Evolutionary conservation across 2,888 invertebrate genomes (phyloP), one percentile per base, ranked within the genome.

Genomic region (Cyclophora albipunctata): DNA sequence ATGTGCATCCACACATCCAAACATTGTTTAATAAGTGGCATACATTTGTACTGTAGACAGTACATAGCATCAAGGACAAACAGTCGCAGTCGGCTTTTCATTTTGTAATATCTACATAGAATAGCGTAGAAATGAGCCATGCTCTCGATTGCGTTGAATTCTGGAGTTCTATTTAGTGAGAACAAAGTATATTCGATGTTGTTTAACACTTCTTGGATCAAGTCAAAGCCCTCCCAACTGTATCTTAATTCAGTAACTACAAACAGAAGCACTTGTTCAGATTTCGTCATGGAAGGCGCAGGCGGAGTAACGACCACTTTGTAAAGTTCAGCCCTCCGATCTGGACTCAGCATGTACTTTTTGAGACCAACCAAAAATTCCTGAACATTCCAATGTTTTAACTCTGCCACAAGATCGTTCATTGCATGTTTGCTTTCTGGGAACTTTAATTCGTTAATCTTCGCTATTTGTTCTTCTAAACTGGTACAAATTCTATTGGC

Each of bases 61-160:
- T 89, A 89, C 83, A 89, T 81, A 3, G 87, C 85, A 62, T 88
- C 84, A 45, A 89, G 57, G 49, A 89, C 71, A 50, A 89, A 89
- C 3, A 77, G 50, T 48, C 83, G 72, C 45, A 89, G 58, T 3
- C 78, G 71, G 52, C 73, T 76, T 52, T 72, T 77, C 46, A 75
- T 64, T 45, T 71, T 65, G 47, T 72, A 75, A 57, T 76, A 76
- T 58, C 80, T 74, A 59, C 89, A 89, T 20, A 85, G 53, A 6
- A 83, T 61, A 4, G 86, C 84, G 67, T 83, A 89, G 51, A 88
- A 82, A 62, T 83, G 83, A 2, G 88, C 72, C 63, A 83, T 60
- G 50, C 73, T 78, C 58, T 86, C 86, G 42, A 87, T 71, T 3
- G 68, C 66, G n/a, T 71, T 70, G 55, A 84, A 79, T 2, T 75